A percentile compares a stretch with the other conserved stretches of the same genome.
Conservation (phyloP, 1,140 invertebrate species). For the Drosophila pseudoobscura region DNA sequence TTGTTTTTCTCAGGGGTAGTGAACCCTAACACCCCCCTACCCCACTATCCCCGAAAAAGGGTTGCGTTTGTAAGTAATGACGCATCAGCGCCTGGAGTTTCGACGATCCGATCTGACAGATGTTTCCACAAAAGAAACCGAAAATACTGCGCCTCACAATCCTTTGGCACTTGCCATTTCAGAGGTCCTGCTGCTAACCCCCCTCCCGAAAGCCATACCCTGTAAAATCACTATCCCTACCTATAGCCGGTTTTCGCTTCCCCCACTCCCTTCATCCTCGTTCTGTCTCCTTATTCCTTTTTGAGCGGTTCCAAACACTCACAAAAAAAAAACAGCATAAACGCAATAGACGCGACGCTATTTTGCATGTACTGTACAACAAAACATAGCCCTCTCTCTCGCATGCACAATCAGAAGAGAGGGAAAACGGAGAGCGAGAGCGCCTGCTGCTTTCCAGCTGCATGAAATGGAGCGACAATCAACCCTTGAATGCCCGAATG, state of each 20-base stretch:
- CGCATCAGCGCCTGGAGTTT: conserved; percentile 70
- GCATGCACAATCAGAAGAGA: conserved; percentile 21
- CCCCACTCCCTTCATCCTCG: too few relatives aligned
- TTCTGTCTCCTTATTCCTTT: not conserved
- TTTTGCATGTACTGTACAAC: conserved; percentile 78
- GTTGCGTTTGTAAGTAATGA: conserved; percentile 39
- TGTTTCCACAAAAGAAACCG: conserved; percentile 34
- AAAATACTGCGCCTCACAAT: conserved; percentile 35
- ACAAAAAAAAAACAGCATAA: conserved; percentile 15
- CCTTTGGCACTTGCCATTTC: conserved; percentile 67
- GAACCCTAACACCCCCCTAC: conserved; percentile 8
- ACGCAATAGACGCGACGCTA: conserved; percentile 30
- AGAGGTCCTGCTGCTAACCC: conserved; percentile 38
- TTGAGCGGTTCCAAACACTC: not conserved
- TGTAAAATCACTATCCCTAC: not conserved
- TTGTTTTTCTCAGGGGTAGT: conserved; percentile 65
- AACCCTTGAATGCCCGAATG: conserved; percentile 9
- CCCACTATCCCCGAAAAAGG: too few relatives aligned
- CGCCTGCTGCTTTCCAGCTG: conserved; percentile 24
- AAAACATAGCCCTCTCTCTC: conserved; percentile 28
- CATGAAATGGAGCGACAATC: conserved; percentile 38
- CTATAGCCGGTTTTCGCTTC: conserved; percentile 21
- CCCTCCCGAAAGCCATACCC: conserved; percentile 1
- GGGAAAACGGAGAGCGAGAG: conserved; percentile 29
- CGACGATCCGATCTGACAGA: conserved; percentile 55